Base-by-base conservation (phyloP, 2,797 vertebrate genomes). In the Stomatorhinus walkeri region DNA sequence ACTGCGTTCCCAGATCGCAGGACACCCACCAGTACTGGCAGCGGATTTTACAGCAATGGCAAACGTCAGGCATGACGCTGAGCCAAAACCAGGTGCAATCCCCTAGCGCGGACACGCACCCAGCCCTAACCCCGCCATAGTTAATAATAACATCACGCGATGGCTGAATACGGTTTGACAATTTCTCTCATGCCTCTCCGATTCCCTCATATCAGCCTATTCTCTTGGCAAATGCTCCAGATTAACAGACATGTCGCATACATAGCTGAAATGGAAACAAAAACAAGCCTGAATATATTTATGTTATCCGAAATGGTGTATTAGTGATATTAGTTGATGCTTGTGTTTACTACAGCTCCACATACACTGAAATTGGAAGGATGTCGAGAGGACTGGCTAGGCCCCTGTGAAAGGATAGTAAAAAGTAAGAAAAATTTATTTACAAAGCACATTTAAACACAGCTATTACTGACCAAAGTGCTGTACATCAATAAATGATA, bases 21-120 rank as follows among this genome's bases (percentile, higher is more conserved):
- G 85, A 87, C 85, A 59, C 51, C 85, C 85, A 87, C 85, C 46
- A 32, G 14, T 87, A 59, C 36, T 87, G 32, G 85, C 85, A 19
- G 52, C 28, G 19, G 28, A 40, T 7, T 54, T 36, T 56, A 87
- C 28, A 56, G 16, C 28, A n/a, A 19, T 40, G 52, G 51, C 52
- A 59, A 87, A 87, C 32, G 52, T 87, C 22, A 59, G 16, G 2
- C 32, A 87, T 32, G 85, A 85, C 12, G n/a, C 51, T 14, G 2
- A 36, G 52, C 8, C 32, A 40, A 87, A 40, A 32, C 85, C 51
- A 59, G 52, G 51, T 59, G 85, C 24, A 3, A 36, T 59, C 14
- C 28, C 40, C 14, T 36, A 28, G 48, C 12, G 9, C 48, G n/a
- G 76, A 48, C 16, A 40, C 14, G 24, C 56, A 19, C 14, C 4